These are phyloP conservation scores for Hemibagrus guttatus DNA, from an alignment of 2,797 vertebrate species.

Conservation along the genomic window DNA sequence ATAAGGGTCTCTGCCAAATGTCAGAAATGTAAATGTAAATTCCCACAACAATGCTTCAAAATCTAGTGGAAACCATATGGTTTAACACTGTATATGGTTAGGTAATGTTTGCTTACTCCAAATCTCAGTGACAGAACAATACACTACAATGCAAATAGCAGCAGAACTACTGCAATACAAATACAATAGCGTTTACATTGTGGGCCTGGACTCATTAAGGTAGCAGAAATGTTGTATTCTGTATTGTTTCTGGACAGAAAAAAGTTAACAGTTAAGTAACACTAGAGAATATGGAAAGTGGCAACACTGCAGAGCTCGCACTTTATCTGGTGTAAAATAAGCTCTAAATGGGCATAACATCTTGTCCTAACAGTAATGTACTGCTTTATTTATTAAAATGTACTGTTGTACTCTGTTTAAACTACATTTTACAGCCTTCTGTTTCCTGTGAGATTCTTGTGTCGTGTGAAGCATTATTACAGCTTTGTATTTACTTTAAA, in stretches of 20 bases:
- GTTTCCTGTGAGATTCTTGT: background rate
- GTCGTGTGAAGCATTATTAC: background rate
- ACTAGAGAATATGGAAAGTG: background rate
- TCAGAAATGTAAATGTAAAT: too few relatives aligned
- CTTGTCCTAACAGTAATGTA: background rate
- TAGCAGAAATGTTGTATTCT: background rate
- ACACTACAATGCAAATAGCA: background rate
- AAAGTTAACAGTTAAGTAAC: background rate
- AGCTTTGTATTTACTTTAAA: background rate
- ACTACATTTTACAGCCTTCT: background rate
- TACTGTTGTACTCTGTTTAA: too few relatives aligned
- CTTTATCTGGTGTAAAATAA: background rate
- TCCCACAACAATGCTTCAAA: too few relatives aligned
- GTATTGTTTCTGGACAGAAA: background rate
- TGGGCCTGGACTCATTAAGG: background rate
- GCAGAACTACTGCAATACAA: background rate
- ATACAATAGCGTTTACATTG: background rate
- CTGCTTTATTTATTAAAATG: too few relatives aligned
- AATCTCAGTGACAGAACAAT: background rate
- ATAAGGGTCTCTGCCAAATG: too few relatives aligned
- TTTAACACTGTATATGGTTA: too few relatives aligned
- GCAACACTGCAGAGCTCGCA: background rate
- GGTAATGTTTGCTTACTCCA: too few relatives aligned
- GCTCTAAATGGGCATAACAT: background rate
- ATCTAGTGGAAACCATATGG: too few relatives aligned